These are phyloP conservation scores for Chondrosia reniformis DNA, from an alignment of 37 sponge, comb jelly and placozoan genomes.

Conservation along the genomic window DNA sequence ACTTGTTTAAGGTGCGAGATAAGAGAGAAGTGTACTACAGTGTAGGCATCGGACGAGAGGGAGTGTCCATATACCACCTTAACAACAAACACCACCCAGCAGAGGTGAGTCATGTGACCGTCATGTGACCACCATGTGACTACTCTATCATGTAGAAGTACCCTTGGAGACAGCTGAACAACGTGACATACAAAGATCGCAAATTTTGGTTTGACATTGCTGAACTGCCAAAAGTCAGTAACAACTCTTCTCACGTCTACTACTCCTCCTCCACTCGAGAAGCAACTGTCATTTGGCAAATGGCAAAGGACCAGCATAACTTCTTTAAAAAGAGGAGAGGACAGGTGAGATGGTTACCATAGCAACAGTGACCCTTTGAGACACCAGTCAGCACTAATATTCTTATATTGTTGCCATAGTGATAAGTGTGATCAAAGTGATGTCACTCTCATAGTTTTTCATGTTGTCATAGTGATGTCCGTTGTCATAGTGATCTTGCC, in stretches of 20 bases:
- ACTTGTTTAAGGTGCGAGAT: slow-evolving; percentile 68
- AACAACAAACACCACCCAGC: not conserved
- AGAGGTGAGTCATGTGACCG: slow-evolving; percentile 30
- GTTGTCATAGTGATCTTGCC: not conserved
- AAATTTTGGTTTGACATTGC: slow-evolving; percentile 80
- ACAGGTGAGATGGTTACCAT: too few relatives aligned
- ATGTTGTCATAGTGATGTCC: too few relatives aligned
- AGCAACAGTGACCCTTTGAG: too few relatives aligned
- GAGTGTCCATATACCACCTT: slow-evolving; percentile 4
- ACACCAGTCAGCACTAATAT: too few relatives aligned
- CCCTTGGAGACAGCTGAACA: slow-evolving; percentile 74
- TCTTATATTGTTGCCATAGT: too few relatives aligned
- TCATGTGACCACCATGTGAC: not conserved
- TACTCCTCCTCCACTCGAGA: slow-evolving; percentile 41
- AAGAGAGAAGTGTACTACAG: not conserved
- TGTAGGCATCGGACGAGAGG: slow-evolving; percentile 20
- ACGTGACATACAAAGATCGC: slow-evolving; percentile 70
- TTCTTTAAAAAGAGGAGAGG: slow-evolving; percentile 29
- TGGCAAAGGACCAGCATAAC: slow-evolving; percentile 75
- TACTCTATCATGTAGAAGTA: slow-evolving; percentile 27
- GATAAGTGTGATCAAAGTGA: too few relatives aligned
- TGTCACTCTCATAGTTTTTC: too few relatives aligned
- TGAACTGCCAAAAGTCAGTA: not conserved
- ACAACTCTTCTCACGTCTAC: slow-evolving; percentile 27
- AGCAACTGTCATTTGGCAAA: slow-evolving; percentile 67